Percentiles rank a stretch among this genome's conserved stretches.
These are phyloP conservation scores for Ochropleura leucogaster DNA, from an alignment of 2,888 invertebrate species.

Conservation along the genomic window DNA sequence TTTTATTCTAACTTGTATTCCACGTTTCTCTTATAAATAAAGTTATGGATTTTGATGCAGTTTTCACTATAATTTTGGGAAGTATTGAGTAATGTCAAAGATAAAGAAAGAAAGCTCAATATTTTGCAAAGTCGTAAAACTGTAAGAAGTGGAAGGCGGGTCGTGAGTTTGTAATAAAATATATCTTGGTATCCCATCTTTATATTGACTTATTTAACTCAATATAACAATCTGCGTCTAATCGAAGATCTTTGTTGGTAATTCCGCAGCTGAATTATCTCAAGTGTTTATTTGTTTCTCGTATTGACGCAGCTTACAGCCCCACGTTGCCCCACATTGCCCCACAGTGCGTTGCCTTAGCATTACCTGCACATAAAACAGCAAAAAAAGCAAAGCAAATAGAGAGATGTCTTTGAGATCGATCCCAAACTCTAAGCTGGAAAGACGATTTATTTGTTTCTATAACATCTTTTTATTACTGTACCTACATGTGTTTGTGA, in stretches of 20 bases:
- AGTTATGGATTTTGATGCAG: background rate
- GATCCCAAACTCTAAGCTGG: background rate
- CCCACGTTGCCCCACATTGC: conserved; percentile 7
- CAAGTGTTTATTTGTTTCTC: conserved; percentile 61
- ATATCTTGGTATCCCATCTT: background rate
- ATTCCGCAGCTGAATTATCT: conserved; percentile 63
- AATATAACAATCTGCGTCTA: background rate
- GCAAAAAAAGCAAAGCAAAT: conserved; percentile 14
- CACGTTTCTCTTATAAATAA: background rate
- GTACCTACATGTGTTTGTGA: background rate
- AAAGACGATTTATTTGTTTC: background rate
- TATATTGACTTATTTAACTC: conserved; percentile 5
- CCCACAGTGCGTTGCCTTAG: conserved; percentile 43
- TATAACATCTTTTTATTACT: background rate
- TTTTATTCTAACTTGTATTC: background rate
- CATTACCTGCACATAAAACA: conserved; percentile 60
- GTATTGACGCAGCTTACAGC: conserved; percentile 52
- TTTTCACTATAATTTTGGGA: background rate
- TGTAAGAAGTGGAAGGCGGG: background rate
- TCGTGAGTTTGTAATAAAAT: background rate
- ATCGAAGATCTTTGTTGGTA: conserved; percentile 31
- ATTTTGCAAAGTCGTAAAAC: background rate
- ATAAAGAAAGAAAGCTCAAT: background rate
- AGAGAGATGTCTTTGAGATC: background rate
- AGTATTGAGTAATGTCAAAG: background rate